Evolutionary conservation across 2,888 invertebrate genomes (phyloP), one percentile per base, ranked within the genome.

Genomic region (Macaria notata): DNA sequence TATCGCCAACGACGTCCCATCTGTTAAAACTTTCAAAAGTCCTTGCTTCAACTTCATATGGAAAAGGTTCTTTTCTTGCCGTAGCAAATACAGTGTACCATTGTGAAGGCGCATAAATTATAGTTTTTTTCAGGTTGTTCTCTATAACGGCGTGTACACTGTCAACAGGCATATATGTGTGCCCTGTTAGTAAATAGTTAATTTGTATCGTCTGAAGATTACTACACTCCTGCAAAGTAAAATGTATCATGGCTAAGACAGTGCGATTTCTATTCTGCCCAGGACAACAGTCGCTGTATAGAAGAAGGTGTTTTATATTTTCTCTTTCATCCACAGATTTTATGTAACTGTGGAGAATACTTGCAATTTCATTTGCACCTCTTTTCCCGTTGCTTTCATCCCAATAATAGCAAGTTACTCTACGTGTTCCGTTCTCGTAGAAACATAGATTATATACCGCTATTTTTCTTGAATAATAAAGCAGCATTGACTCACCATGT

Each of bases 151-250:
- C 70, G 61, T 78, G 74, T 4, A 74, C 66, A 38, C 56, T 63
- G 54, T 77, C 78, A 1, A 76, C 76, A 4, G 77, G 72, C 78
- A 80, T 78, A 56, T 70, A 70, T 9, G 73, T 75, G 56, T 78
- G 75, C n/a, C 77, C 76, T 41, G 74, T 66, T 46, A 72, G 51
- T 3, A 70, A 51, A 54, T 49, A 71, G 49, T 69, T 67, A 3
- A 69, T 60, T 55, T 69, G 69, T 38, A 69, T 63, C 2, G 66
- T 63, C 48, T 66, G 54, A 41, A 71, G 42, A 62, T 65, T 66
- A 9, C 57, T 53, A 33, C 55, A 69, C 50, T 31, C 31, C 36
- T 63, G 65, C 56, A 68, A 68, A 47, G 68, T 64, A 52, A 29
- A 29, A 54, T 62, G 64, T 44, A 59, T 51, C 48, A 61, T 65